Evolutionary conservation across 64 coral and sea anemone species (phyloP).

Genomic region (Actinia tenebrosa): DNA sequence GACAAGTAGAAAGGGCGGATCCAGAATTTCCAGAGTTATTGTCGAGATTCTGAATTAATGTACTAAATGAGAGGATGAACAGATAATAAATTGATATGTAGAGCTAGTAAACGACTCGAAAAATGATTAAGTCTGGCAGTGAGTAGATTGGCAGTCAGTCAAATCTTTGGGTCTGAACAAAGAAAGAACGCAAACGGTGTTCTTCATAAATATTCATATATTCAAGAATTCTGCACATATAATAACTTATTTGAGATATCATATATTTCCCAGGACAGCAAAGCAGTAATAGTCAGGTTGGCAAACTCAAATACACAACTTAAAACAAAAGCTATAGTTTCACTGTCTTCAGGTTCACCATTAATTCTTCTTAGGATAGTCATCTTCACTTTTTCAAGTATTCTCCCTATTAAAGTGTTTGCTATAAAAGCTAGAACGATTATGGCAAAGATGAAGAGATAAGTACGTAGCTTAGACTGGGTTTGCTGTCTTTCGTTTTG

Average conservation of each 20-base stretch:
- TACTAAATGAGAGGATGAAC: no score
- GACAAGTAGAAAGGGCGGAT: no score
- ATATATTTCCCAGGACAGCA: slow-evolving; percentile 10
- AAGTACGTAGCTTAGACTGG: background rate
- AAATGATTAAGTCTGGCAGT: no score
- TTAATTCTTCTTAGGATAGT: background rate
- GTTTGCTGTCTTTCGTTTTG: background rate
- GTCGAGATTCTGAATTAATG: no score
- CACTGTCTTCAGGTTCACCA: background rate
- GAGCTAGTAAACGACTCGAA: no score
- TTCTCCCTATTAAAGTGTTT: slow-evolving; percentile 17
- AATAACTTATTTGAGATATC: slow-evolving; percentile 7
- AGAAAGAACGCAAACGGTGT: no score
- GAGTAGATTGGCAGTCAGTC: no score
- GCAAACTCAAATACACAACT: slow-evolving; percentile 5
- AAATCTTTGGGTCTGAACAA: no score
- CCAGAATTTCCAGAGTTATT: no score
- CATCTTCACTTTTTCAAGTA: slow-evolving; percentile 12
- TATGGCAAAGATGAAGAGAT: background rate
- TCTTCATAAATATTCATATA: background rate
- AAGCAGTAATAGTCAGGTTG: slow-evolving; percentile 9
- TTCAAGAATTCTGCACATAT: background rate
- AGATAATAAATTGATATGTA: no score
- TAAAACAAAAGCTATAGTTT: background rate
- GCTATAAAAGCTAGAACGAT: slow-evolving; percentile 1